Conservation (phyloP, 2,113 vertebrate species). For the Chinchilla lanigera region DNA sequence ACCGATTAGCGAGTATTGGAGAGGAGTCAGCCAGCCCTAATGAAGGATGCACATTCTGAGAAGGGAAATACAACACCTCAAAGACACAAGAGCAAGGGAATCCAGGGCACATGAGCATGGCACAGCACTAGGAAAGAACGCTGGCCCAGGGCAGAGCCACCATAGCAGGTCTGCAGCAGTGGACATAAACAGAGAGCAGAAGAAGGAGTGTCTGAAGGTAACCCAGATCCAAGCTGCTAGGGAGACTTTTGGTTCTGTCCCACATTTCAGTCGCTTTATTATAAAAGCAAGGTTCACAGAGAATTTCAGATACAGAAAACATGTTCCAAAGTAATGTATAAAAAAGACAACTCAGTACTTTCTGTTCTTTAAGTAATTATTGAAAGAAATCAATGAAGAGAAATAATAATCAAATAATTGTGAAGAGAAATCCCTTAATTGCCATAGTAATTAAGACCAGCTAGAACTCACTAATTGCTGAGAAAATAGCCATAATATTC, state of each 20-base stretch:
- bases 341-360: neutral
- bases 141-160: neutral
- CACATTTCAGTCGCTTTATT: neutral
- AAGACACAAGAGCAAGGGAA: neutral
- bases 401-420: neutral
- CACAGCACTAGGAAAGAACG: neutral
- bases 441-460: constrained; percentile 51
- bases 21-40: neutral
- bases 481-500: constrained; percentile 53
- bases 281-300: constrained; percentile 36
- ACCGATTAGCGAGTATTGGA: neutral
- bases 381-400: neutral
- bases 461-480: constrained; percentile 41
- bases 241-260: neutral
- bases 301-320: constrained; percentile 31
- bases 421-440: constrained; percentile 46
- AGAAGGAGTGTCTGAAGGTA: constrained; percentile 12
- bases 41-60: neutral
- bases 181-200: neutral
- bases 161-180: neutral
- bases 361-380: constrained; percentile 4
- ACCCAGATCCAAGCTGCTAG: constrained; percentile 19
- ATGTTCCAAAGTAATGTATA: neutral
- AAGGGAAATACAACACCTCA: neutral
- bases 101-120: neutral